These are phyloP conservation scores for Acrobasis repandana DNA, from an alignment of 2,888 invertebrate genomes.

Conservation along the genomic window DNA sequence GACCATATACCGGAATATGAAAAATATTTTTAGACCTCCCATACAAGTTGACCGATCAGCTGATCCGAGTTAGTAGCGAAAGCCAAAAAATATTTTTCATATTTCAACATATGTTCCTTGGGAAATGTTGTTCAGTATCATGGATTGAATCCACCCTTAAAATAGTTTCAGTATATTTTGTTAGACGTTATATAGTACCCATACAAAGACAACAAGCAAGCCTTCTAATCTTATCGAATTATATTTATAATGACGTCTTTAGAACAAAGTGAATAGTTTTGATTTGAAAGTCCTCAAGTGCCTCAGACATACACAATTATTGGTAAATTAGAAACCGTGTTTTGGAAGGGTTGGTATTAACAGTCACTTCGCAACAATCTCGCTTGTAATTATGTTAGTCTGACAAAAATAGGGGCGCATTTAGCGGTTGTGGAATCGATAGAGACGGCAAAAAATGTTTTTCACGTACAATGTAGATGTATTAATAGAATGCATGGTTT, in stretches of 20 bases:
- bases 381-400: slow-evolving; percentile 75
- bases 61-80: too few relatives aligned
- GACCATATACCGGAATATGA: too few relatives aligned
- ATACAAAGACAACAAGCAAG: too few relatives aligned
- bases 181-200: too few relatives aligned
- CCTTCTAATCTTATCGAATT: too few relatives aligned
- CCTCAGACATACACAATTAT: slow-evolving; percentile 37
- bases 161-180: too few relatives aligned
- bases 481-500: not conserved
- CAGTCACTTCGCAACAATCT: slow-evolving; percentile 77
- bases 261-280: slow-evolving; percentile 20
- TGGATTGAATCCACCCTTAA: too few relatives aligned
- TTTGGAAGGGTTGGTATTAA: slow-evolving; percentile 72
- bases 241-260: not conserved
- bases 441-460: slow-evolving; percentile 34
- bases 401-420: slow-evolving; percentile 66
- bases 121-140: too few relatives aligned
- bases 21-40: too few relatives aligned
- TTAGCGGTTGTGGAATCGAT: slow-evolving; percentile 35
- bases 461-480: not conserved
- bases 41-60: too few relatives aligned
- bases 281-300: slow-evolving; percentile 23
- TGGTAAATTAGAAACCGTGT: slow-evolving; percentile 60
- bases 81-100: too few relatives aligned
- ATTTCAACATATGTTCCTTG: too few relatives aligned